Percentiles rank a stretch among this genome's conserved stretches.
Evolutionary conservation across 2,888 invertebrate genomes (phyloP).

Genomic region (Lottia scabra): DNA sequence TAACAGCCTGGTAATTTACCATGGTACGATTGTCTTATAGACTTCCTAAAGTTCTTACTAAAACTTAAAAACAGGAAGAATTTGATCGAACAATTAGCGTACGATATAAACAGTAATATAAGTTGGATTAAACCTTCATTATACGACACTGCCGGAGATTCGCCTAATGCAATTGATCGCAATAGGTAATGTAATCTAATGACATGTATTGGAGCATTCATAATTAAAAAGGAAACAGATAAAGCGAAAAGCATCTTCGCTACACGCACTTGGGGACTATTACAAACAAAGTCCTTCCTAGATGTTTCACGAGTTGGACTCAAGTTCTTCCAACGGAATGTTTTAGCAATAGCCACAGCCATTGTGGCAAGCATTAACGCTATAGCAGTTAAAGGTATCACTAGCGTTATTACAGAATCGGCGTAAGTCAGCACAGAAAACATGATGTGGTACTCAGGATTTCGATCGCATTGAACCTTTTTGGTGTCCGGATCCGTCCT

Average conservation of each 20-base stretch:
- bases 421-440: slow-evolving; percentile 26
- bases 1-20: background rate
- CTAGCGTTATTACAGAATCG: slow-evolving; percentile 32
- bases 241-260: slow-evolving; percentile 39
- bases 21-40: slow-evolving; percentile 11
- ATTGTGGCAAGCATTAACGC: slow-evolving; percentile 29
- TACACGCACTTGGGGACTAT: slow-evolving; percentile 33
- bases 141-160: slow-evolving; percentile 1
- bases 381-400: slow-evolving; percentile 32
- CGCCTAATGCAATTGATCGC: background rate
- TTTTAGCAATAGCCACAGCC: slow-evolving; percentile 23
- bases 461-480: slow-evolving; percentile 5
- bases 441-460: background rate
- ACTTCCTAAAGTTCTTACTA: slow-evolving; percentile 36
- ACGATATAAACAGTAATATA: slow-evolving; percentile 31
- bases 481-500: background rate
- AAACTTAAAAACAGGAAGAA: slow-evolving; percentile 36
- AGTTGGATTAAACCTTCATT: slow-evolving; percentile 27
- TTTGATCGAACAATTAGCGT: slow-evolving; percentile 33
- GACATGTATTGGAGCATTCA: slow-evolving; percentile 38
- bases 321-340: background rate
- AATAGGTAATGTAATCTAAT: slow-evolving; percentile 35
- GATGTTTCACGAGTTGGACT: background rate
- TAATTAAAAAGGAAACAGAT: slow-evolving; percentile 29
- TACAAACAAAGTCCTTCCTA: background rate